Base-by-base conservation (phyloP, 2,888 invertebrate genomes). In the Aporophyla lueneburgensis region DNA sequence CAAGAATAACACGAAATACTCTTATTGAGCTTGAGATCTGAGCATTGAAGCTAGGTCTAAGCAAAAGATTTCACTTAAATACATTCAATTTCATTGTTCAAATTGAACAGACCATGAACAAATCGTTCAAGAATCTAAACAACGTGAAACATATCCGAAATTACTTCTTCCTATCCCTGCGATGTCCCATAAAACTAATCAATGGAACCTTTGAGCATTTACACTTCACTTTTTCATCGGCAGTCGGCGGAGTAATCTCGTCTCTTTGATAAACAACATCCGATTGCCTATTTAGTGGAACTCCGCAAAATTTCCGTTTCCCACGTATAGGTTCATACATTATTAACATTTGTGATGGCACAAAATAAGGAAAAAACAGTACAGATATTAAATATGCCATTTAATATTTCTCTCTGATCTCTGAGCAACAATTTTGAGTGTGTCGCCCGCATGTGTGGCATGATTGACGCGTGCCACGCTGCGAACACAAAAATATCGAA, bases 381-480 rank as follows among this genome's bases (percentile, higher is more conserved):
- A 81, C 78, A 80, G 87, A 87, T 91, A 92, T 92, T 89, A 92
- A 90, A 92, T 89, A 88, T 88, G 83, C 82, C 89, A 90, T 92
- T 92, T 91, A 89, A 92, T 92, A 93, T 92, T 91, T 91, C 89
- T 82, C 88, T 91, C 88, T 92, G 93, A 93, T 93, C 88, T 92
- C 90, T 86, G 90, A 89, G 91, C 91, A 92, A 93, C 93, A 93
- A 93, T 94, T 93, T 92, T 90, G 92, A 91, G 88, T 91, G 89
- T 93, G 95, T 95, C 95, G 89, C 89, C 89, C 90, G 89, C 95
- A 95, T 91, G 67, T 93, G 95, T 77, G 82, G 89, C 90, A 78
- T 94, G 95, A 95, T 95, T 94, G 95, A 95, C 95, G 94, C 89
- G 86, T 87, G 90, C 87, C 90, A 87, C 84, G 86, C 81, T 87